phyloP scores from a whole-genome alignment of 2,113 vertebrate species.

The Deroptyus accipitrinus region DNA sequence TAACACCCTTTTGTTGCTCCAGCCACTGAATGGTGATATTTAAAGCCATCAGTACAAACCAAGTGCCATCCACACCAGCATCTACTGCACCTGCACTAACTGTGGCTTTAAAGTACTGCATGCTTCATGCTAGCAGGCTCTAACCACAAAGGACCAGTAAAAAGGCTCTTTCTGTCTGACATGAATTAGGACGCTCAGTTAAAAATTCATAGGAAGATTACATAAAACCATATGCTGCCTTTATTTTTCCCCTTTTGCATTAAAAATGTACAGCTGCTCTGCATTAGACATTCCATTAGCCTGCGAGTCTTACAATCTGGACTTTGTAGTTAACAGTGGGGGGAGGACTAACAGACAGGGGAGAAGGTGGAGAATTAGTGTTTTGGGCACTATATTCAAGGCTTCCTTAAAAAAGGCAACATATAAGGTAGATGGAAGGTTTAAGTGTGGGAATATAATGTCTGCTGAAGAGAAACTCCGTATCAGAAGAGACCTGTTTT shows the following conservation, averaged over 20 bases:
- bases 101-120: not conserved
- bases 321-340: not conserved
- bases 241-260: conserved; percentile 65
- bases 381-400: not conserved
- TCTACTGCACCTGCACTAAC: not conserved
- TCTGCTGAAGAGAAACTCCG: not conserved
- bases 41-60: not conserved
- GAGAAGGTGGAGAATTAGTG: not conserved
- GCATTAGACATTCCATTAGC: conserved; percentile 56
- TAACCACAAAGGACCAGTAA: conserved; percentile 44
- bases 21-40: not conserved
- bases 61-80: not conserved
- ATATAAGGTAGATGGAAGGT: not conserved
- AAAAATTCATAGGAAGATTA: conserved; percentile 72
- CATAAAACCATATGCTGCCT: conserved; percentile 75
- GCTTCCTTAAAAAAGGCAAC: not conserved
- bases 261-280: conserved; percentile 72
- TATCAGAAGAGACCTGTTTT: conserved; percentile 2
- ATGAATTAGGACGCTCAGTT: conserved; percentile 68
- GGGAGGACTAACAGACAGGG: not conserved
- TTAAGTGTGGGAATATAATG: not conserved
- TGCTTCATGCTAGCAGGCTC: not conserved
- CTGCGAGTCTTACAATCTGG: conserved; percentile 10
- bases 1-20: not conserved
- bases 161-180: conserved; percentile 54